Conservation (phyloP, 2,888 invertebrate species). For the Epinotia nisella region DNA sequence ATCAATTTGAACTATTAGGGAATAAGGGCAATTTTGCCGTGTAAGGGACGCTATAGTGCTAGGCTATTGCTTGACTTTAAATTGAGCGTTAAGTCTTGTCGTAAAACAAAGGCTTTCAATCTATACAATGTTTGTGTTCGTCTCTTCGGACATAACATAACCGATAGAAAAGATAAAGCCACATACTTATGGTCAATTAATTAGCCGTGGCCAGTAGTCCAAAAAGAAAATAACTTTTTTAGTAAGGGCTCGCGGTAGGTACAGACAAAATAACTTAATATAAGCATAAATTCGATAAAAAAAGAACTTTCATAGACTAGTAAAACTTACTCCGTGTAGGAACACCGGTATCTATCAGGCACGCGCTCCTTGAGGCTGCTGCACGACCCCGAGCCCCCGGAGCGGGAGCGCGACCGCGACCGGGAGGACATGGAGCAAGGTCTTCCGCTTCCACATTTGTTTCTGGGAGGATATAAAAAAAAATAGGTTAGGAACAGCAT, state of each 20-base stretch:
- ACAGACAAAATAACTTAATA: too few species aligned
- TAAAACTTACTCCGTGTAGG: constrained; percentile 55
- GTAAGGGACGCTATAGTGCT: too few species aligned
- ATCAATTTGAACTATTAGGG: too few species aligned
- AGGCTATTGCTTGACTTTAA: neutral
- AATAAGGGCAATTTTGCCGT: neutral
- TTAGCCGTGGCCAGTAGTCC: too few species aligned
- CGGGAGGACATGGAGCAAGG: constrained; percentile 48
- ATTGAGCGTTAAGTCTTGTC: neutral
- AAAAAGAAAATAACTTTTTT: too few species aligned
- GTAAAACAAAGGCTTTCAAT: too few species aligned
- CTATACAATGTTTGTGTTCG: too few species aligned
- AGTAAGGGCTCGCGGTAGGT: too few species aligned
- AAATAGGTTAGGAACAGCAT: neutral
- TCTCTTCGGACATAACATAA: too few species aligned
- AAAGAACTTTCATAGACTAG: neutral
- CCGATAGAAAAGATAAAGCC: too few species aligned
- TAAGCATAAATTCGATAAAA: too few species aligned
- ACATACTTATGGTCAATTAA: too few species aligned
- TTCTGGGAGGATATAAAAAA: constrained; percentile 53
- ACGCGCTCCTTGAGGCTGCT: constrained; percentile 54
- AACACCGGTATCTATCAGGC: constrained; percentile 50
- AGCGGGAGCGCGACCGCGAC: constrained; percentile 62
- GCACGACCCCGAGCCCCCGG: constrained; percentile 61
- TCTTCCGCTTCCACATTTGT: constrained; percentile 56